These are phyloP conservation scores for Gasterosteus aculeatus DNA, from an alignment of 2,113 vertebrate species.

Conservation along the genomic window DNA sequence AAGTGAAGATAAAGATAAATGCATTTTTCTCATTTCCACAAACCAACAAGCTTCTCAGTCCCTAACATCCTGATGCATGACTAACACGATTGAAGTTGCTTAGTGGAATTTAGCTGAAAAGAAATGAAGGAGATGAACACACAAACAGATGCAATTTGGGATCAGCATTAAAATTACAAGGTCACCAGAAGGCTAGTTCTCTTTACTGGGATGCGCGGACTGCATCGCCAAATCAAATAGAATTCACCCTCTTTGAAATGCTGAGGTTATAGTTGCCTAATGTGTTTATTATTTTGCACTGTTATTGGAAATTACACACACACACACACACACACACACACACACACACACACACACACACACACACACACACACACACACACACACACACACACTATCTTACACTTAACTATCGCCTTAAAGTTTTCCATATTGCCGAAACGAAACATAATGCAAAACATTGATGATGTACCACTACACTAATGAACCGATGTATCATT, in stretches of 20 bases:
- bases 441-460: background rate
- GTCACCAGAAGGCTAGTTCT: slow-evolving; percentile 23
- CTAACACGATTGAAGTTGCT: slow-evolving; percentile 12
- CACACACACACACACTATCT: background rate
- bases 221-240: slow-evolving; percentile 25
- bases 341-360: background rate
- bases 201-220: slow-evolving; percentile 8
- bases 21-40: slow-evolving; percentile 36
- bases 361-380: background rate
- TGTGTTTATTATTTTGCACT: background rate
- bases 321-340: background rate
- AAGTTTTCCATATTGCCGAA: background rate
- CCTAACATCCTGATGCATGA: slow-evolving; percentile 23
- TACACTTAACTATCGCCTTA: background rate
- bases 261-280: background rate
- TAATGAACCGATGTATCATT: slow-evolving; percentile 43
- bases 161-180: slow-evolving; percentile 37
- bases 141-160: slow-evolving; percentile 39
- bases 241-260: background rate
- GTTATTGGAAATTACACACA: background rate
- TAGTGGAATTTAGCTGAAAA: slow-evolving; percentile 3
- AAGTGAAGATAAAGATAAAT: slow-evolving; percentile 24
- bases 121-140: slow-evolving; percentile 28
- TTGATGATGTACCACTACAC: background rate
- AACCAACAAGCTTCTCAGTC: slow-evolving; percentile 20